Evolutionary conservation across 2,797 vertebrate species (phyloP).

Genomic region (Amblyraja radiata): DNA sequence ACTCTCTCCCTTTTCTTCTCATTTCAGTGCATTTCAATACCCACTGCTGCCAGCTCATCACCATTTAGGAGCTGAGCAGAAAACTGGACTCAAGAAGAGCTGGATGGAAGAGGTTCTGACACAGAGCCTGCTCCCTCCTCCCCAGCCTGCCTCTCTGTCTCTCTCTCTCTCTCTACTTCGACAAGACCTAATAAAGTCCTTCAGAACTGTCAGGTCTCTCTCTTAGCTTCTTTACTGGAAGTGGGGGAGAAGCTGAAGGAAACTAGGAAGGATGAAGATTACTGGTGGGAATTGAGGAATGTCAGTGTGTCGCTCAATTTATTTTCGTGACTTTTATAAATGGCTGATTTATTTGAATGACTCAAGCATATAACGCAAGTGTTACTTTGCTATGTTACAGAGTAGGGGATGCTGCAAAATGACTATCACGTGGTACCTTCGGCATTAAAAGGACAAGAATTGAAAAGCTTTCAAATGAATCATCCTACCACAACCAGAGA

Average conservation of each 20-base stretch:
- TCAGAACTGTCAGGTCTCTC: constrained; percentile 34
- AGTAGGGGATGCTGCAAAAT: background rate
- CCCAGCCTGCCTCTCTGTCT: background rate
- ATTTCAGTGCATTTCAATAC: constrained; percentile 38
- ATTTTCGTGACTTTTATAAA: background rate
- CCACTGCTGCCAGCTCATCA: constrained; percentile 32
- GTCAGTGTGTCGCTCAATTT: background rate
- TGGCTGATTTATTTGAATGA: background rate
- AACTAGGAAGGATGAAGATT: constrained; percentile 31
- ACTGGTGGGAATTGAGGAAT: too few relatives aligned
- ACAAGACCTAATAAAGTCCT: constrained; percentile 36
- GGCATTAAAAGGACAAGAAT: background rate
- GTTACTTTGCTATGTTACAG: background rate
- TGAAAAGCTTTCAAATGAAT: background rate
- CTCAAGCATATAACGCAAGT: background rate
- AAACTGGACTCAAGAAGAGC: constrained; percentile 12
- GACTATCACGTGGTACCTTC: background rate
- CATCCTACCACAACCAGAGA: too few relatives aligned
- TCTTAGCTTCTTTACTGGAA: background rate
- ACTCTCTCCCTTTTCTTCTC: constrained; percentile 23
- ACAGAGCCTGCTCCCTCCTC: background rate
- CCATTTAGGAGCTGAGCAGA: background rate
- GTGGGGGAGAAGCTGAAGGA: constrained; percentile 30
- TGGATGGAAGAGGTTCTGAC: constrained; percentile 23
- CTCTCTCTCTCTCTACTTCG: background rate